These are phyloP conservation scores for Xylocampa areola DNA, from an alignment of 2,888 invertebrate genomes.

Conservation along the genomic window DNA sequence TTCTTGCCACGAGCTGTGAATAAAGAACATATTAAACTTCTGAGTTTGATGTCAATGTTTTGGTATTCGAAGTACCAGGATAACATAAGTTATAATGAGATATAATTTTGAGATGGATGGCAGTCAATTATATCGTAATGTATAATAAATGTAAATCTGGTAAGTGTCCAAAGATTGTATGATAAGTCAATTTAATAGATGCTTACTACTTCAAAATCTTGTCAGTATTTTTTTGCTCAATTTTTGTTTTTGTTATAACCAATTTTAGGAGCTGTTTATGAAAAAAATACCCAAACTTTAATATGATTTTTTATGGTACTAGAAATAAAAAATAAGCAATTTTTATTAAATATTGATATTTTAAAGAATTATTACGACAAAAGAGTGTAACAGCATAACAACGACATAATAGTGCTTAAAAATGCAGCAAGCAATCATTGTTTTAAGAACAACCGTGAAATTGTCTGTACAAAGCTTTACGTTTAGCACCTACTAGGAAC, in stretches of 20 bases:
- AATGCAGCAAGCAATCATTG: slow-evolving; percentile 4
- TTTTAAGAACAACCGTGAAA: slow-evolving; percentile 23
- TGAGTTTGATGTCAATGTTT: not conserved
- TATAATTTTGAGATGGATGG: slow-evolving; percentile 5
- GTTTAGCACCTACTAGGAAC: slow-evolving; percentile 48
- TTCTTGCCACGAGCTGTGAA: slow-evolving; percentile 93
- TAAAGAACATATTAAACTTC: slow-evolving; percentile 17
- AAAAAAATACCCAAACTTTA: slow-evolving; percentile 34
- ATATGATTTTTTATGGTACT: not conserved
- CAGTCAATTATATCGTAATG: slow-evolving; percentile 3
- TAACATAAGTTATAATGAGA: too few relatives aligned
- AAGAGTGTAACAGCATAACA: slow-evolving; percentile 1
- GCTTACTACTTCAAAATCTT: slow-evolving; percentile 29
- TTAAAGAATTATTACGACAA: not conserved
- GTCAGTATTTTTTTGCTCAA: slow-evolving; percentile 22
- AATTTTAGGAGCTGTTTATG: slow-evolving; percentile 42
- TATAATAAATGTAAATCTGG: slow-evolving; percentile 12
- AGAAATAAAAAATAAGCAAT: not conserved
- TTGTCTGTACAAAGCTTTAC: slow-evolving; percentile 27
- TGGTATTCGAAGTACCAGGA: slow-evolving; percentile 13
- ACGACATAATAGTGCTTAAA: not conserved
- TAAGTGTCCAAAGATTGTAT: slow-evolving; percentile 17
- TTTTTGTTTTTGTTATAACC: slow-evolving; percentile 26
- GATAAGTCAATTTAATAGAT: slow-evolving; percentile 31
- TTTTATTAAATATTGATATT: not conserved